These are phyloP conservation scores for Jacana jacana DNA, from an alignment of 2,113 vertebrate species.

Conservation along the genomic window DNA sequence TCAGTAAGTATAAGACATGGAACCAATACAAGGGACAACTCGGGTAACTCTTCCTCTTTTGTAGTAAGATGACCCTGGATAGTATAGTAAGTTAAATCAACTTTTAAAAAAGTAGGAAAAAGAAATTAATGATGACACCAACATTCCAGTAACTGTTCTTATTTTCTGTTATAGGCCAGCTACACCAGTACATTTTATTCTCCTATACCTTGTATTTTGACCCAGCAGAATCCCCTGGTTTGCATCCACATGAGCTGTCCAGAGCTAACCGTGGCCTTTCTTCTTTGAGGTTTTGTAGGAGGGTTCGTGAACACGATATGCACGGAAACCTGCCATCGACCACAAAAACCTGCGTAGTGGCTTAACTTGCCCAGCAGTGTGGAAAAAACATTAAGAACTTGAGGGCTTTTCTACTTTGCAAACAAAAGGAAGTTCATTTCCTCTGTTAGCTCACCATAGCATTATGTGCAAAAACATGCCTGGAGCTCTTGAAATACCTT, in stretches of 20 bases:
- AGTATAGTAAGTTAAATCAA: neutral
- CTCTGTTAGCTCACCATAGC: slow-evolving; percentile 4
- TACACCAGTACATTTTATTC: fast-evolving
- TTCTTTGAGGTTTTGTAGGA: neutral
- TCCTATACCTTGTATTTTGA: neutral
- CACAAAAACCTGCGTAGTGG: neutral
- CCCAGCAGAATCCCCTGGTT: neutral
- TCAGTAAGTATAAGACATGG: neutral
- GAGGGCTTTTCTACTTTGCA: neutral
- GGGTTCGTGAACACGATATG: fast-evolving
- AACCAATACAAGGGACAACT: neutral
- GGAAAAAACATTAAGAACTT: neutral
- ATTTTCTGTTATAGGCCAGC: neutral
- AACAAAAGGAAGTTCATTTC: slow-evolving; percentile 50
- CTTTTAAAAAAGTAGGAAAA: neutral
- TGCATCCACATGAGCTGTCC: fast-evolving
- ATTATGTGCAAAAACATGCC: neutral
- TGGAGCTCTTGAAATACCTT: slow-evolving; percentile 30
- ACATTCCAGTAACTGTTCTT: neutral
- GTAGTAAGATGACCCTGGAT: neutral
- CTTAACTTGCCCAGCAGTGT: neutral
- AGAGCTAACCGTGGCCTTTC: neutral
- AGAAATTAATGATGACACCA: neutral
- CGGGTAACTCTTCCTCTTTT: neutral
- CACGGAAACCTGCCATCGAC: neutral